Evolutionary conservation across 2,797 vertebrate species (phyloP).

Genomic region (Sylvia borin): DNA sequence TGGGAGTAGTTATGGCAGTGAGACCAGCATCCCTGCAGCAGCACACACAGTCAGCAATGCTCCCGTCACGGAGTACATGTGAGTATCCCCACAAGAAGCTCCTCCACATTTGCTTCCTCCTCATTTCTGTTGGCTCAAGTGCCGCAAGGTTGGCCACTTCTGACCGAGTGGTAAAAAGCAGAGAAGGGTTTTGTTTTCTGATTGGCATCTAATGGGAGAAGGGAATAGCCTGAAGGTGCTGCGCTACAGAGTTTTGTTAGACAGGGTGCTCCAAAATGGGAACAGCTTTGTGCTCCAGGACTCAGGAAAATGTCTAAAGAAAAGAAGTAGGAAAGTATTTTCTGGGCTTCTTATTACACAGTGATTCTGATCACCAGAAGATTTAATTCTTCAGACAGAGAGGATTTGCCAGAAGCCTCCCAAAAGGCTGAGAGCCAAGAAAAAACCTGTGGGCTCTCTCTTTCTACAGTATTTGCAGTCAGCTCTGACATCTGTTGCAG

Average conservation of each 20-base stretch:
- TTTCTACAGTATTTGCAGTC: background rate
- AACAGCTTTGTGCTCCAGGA: background rate
- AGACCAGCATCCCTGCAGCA: constrained; percentile 94
- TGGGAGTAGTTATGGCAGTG: constrained; percentile 98
- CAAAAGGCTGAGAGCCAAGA: background rate
- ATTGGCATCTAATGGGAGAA: background rate
- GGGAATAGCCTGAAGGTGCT: background rate
- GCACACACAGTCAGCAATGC: constrained; percentile 99
- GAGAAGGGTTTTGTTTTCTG: background rate
- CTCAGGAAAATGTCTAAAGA: background rate
- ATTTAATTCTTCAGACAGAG: background rate
- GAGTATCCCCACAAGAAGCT: constrained; percentile 67
- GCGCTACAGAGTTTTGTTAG: background rate
- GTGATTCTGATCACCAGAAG: background rate
- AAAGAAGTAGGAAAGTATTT: background rate
- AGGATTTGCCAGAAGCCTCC: background rate
- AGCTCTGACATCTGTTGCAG: background rate
- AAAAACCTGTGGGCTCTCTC: background rate
- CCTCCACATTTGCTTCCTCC: background rate
- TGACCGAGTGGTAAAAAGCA: background rate
- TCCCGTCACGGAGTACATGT: constrained; percentile 99
- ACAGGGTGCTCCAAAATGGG: background rate
- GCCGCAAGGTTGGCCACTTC: background rate
- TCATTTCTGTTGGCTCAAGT: background rate
- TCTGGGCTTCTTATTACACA: background rate